Evolutionary conservation across 2,797 vertebrate species (phyloP).

Genomic region (Dendrocincla tyrannina): DNA sequence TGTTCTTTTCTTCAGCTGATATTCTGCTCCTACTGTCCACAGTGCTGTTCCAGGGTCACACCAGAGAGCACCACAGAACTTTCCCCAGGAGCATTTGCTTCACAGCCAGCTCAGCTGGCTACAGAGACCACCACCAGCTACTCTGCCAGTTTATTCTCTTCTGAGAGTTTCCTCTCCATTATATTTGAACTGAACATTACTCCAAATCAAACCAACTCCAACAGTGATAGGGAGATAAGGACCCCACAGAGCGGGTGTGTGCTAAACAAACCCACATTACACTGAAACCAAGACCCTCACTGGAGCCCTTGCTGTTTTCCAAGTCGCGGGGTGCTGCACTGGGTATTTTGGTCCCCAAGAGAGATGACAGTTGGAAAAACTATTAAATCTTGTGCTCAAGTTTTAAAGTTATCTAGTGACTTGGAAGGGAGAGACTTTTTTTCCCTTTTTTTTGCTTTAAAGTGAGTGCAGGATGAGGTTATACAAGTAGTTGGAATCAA

Average conservation of each 20-base stretch:
- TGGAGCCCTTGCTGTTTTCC: neutral
- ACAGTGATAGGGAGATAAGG: neutral
- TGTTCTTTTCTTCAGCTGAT: neutral
- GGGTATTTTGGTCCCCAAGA: neutral
- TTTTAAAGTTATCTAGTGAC: neutral
- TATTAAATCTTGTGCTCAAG: neutral
- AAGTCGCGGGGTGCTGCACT: neutral
- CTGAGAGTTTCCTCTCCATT: neutral
- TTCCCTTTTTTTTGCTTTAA: neutral
- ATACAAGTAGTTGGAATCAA: constrained; percentile 41
- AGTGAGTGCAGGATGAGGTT: constrained; percentile 11
- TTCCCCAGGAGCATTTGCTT: neutral
- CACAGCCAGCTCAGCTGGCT: neutral
- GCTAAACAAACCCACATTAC: neutral
- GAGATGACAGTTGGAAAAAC: neutral
- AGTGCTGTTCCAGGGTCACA: neutral
- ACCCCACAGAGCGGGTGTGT: neutral
- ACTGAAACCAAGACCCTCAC: neutral
- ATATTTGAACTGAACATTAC: neutral
- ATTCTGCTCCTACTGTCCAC: neutral
- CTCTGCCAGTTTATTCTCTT: neutral
- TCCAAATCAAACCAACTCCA: neutral
- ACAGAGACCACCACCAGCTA: neutral
- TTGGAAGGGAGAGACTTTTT: neutral
- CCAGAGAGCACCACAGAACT: neutral